Percentiles rank a stretch among this genome's conserved stretches.
Evolutionary conservation across 2,113 vertebrate genomes (phyloP).

Genomic region (Ceyx melanurus): DNA sequence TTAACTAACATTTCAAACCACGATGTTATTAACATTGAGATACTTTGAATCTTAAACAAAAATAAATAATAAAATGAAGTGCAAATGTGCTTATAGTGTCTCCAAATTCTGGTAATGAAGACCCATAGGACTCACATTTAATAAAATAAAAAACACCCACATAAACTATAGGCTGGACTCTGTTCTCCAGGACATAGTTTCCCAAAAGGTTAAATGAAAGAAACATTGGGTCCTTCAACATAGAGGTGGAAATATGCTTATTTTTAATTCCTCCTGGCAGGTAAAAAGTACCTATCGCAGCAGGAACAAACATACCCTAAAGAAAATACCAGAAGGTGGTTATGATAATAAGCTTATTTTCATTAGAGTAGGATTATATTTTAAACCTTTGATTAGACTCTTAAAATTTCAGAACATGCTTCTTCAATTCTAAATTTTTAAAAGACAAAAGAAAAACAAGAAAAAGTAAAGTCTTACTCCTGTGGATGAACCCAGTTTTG

Average conservation of each 20-base stretch:
- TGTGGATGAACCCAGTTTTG: neutral
- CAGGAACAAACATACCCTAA: neutral
- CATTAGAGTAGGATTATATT: slow-evolving; percentile 33
- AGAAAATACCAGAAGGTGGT: slow-evolving; percentile 43
- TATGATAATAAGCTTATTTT: slow-evolving; percentile 38
- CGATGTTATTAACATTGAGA: neutral
- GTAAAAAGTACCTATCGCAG: neutral
- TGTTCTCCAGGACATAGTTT: neutral
- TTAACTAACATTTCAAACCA: neutral
- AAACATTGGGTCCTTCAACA: neutral
- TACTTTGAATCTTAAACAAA: neutral
- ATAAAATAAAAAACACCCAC: neutral
- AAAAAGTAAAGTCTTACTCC: neutral
- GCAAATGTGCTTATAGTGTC: neutral
- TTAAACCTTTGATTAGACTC: slow-evolving; percentile 46
- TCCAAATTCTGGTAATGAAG: neutral
- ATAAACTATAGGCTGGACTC: neutral
- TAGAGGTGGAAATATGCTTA: neutral
- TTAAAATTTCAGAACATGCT: slow-evolving; percentile 25
- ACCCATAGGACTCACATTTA: neutral
- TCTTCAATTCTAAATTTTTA: neutral
- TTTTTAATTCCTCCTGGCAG: slow-evolving; percentile 20
- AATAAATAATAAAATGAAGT: neutral
- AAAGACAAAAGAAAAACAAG: slow-evolving; percentile 28
- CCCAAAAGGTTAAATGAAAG: neutral